Base-by-base conservation (phyloP, 1,140 invertebrate species). In the Dendroctonus ponderosae region DNA sequence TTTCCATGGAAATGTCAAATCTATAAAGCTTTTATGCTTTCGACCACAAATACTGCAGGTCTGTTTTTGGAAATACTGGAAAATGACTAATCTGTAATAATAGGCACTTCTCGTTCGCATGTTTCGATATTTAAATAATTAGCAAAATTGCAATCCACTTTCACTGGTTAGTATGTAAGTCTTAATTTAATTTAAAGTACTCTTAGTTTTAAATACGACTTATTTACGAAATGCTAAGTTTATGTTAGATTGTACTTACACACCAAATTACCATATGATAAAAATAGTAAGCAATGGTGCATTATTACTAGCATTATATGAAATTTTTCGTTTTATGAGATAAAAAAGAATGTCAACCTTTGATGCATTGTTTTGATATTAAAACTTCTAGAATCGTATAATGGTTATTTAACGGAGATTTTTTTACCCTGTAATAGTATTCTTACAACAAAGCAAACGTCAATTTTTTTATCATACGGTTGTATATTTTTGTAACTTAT, bases 361-460 rank as follows among this genome's bases (percentile, higher is more conserved):
- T 46, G 8, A 8, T 46, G 43, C 43, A 46, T 46, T 46, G 43
- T 12, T 46, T 46, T 50, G 48, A 14, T 14, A 53, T 53, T 53
- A 6, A 40, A 41, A 12, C 15, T 57, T 57, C 26, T 12, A 42
- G 12, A 15, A 42, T 41, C 43, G 44, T 15, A 40, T n/a, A 7
- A 51, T 7, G 42, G 46, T 5, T 48, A 50, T 15, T 49, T 37
- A n/a, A 37, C 37, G n/a, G 9, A 37, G 12, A 41, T 12, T 43
- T 44, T 44, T 66, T 66, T 66, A 66, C 64, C 64, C 64, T 66
- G 64, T 66, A 26, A 52, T 59, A 26, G 42, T 58, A 54, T 42
- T 66, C 48, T 66, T 50, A 57, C 53, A 58, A 57, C 52, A 46
- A 63, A 63, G 51, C 39, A 7, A 50, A 42, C 37, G 43, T 62